Evolutionary conservation across 37 sponge, comb jelly and placozoan species (phyloP).

Genomic region (Axinella damicornis): DNA sequence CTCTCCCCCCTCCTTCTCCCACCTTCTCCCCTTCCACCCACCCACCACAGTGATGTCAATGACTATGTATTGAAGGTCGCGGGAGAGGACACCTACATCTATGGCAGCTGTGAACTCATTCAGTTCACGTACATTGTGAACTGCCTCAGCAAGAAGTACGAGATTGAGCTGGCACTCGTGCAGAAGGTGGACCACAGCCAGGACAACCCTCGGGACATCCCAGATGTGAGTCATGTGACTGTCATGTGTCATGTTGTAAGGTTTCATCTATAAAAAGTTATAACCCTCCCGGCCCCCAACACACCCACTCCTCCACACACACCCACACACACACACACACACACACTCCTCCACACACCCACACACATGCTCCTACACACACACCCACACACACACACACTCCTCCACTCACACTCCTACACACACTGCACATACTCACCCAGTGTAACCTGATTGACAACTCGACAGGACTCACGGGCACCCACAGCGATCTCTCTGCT

Average conservation of each 20-base stretch:
- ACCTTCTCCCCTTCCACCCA: not conserved
- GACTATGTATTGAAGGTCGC: slow-evolving; percentile 77
- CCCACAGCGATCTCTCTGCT: slow-evolving; percentile 85
- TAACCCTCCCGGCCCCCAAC: no score
- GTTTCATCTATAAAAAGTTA: no score
- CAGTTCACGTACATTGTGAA: slow-evolving; percentile 59
- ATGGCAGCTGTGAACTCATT: slow-evolving; percentile 53
- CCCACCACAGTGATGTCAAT: slow-evolving; percentile 32
- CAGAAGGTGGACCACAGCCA: slow-evolving; percentile 30
- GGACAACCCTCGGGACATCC: slow-evolving; percentile 67
- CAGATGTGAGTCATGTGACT: slow-evolving; percentile 67
- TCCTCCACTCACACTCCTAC: no score
- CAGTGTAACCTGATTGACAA: slow-evolving; percentile 83
- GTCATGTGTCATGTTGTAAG: no score
- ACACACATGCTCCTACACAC: not conserved
- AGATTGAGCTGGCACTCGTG: slow-evolving; percentile 70
- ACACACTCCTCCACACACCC: no score
- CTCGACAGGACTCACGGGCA: slow-evolving; percentile 78
- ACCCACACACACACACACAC: no score
- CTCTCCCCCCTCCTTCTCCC: not conserved
- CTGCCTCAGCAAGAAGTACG: slow-evolving; percentile 50
- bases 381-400: no score
- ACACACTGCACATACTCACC: not conserved
- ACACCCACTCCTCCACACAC: no score
- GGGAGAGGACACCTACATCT: slow-evolving; percentile 58